These are phyloP conservation scores for Aurelia sp. DNA, from an alignment of 30 jellyfish, hydroid and myxozoan genomes.

Conservation along the genomic window DNA sequence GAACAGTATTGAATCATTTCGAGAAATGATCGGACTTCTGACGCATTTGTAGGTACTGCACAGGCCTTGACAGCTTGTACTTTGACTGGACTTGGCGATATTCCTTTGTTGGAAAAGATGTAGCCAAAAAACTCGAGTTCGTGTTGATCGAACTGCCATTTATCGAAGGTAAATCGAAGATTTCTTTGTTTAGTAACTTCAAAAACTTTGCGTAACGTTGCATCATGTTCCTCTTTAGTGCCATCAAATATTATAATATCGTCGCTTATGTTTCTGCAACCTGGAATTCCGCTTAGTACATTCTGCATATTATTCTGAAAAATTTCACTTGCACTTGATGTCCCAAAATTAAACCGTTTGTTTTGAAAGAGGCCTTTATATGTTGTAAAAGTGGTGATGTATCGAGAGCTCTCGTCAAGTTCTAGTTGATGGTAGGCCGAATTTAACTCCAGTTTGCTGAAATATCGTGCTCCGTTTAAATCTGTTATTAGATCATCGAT, in stretches of 20 bases:
- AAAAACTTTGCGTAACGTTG: not conserved
- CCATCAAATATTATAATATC: not conserved
- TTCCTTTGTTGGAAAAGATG: not conserved
- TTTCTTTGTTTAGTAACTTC: not conserved
- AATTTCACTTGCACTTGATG: not conserved
- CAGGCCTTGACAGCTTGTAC: not conserved
- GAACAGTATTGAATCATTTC: not conserved
- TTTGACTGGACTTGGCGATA: not conserved
- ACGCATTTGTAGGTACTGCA: not conserved
- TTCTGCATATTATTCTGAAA: not conserved
- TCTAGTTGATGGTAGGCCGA: conserved; percentile 4
- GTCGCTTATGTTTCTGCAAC: not conserved
- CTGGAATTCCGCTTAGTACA: not conserved
- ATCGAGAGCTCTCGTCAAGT: not conserved
- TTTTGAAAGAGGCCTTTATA: not conserved
- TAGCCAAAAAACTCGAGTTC: not conserved
- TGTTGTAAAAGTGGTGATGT: not conserved
- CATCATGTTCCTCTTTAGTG: conserved; percentile 1
- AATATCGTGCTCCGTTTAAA: not conserved
- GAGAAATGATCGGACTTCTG: not conserved
- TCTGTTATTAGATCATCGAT: no score
- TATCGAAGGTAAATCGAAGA: not conserved
- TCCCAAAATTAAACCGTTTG: conserved; percentile 7
- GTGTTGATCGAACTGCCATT: no score
- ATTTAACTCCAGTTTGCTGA: not conserved